Evolutionary conservation across 1,140 invertebrate species (phyloP).

Genomic region (Anastatus disparis): DNA sequence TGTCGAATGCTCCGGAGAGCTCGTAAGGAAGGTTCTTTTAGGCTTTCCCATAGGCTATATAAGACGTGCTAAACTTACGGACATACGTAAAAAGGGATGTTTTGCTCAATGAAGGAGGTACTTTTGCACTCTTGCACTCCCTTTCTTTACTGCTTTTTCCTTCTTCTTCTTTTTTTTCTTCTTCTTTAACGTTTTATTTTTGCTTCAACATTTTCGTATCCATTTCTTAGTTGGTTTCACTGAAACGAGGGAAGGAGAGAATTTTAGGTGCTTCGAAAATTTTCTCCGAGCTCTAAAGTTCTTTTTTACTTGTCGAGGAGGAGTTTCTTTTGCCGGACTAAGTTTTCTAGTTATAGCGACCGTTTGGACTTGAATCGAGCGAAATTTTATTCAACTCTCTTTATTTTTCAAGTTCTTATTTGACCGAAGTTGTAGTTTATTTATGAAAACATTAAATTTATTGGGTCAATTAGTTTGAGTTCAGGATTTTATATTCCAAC

Average conservation of each 20-base stretch:
- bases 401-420: not conserved
- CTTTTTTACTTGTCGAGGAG: slow-evolving; percentile 5
- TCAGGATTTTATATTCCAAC: too few species aligned
- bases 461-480: too few species aligned
- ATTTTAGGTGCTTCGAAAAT: slow-evolving; percentile 33
- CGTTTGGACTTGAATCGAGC: not conserved
- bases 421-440: not conserved
- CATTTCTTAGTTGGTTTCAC: slow-evolving; percentile 15
- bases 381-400: slow-evolving; percentile 1
- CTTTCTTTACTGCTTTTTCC: not conserved
- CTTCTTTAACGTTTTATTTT: too few species aligned
- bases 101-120: slow-evolving; percentile 4
- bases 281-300: slow-evolving; percentile 34
- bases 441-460: not conserved
- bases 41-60: too few species aligned
- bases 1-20: too few species aligned
- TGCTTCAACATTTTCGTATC: not conserved
- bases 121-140: not conserved
- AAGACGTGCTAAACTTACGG: too few species aligned
- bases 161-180: not conserved
- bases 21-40: too few species aligned
- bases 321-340: slow-evolving; percentile 1
- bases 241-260: not conserved
- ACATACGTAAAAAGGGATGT: slow-evolving; percentile 2
- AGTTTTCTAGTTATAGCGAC: slow-evolving; percentile 22